Conservation (phyloP, 2,113 vertebrate genomes). For the Barbus barbus region DNA sequence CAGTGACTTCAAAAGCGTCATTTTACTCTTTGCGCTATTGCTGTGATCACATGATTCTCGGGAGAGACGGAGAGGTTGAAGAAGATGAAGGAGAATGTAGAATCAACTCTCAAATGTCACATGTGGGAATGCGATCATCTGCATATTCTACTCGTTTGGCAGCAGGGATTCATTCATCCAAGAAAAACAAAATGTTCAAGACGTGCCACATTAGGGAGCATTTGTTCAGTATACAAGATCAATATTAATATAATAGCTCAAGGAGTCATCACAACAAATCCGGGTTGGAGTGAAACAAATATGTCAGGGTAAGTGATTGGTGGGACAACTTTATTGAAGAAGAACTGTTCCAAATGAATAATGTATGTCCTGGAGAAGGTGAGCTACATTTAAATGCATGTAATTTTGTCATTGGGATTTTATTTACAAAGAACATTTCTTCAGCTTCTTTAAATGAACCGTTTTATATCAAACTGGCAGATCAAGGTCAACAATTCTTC, state of each 20-base stretch:
- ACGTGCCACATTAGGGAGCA: not conserved
- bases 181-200: not conserved
- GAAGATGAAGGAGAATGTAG: conserved; percentile 6
- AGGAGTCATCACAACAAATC: not conserved
- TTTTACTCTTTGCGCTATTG: conserved; percentile 5
- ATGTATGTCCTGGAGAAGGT: not conserved
- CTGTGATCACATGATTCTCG: conserved; percentile 26
- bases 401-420: not conserved
- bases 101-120: conserved; percentile 13
- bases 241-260: conserved; percentile 3
- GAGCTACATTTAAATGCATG: not conserved
- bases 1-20: conserved; percentile 16
- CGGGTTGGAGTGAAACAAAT: not conserved
- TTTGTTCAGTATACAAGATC: not conserved
- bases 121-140: not conserved
- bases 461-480: not conserved
- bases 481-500: not conserved
- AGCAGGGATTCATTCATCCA: not conserved
- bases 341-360: not conserved
- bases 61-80: not conserved
- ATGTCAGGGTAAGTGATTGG: not conserved
- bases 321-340: not conserved
- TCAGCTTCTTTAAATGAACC: not conserved
- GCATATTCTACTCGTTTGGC: not conserved
- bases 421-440: not conserved